Evolutionary conservation across 2,888 invertebrate species (phyloP), one percentile per base, ranked within the genome.

Genomic region (Leptinotarsa haldemani): DNA sequence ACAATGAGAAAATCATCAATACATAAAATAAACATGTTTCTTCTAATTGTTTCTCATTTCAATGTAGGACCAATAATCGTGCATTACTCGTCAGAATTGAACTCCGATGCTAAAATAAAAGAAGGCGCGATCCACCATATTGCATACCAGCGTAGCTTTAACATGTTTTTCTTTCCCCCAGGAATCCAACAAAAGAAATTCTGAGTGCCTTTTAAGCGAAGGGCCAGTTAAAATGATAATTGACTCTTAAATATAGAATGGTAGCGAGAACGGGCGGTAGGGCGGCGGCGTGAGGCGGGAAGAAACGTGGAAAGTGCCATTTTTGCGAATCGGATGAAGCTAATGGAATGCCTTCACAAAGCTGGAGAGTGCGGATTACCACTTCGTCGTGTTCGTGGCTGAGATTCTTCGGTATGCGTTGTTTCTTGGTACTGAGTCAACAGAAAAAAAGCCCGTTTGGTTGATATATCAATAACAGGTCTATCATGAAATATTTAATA

Each of bases 171-270:
- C 81, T 81, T 82, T 75, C 75, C 74, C 67, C 66, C 78, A 79
- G 82, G 82, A 84, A 81, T 83, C 81, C 81, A 80, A 85, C 85
- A 85, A 84, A 85, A 84, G 84, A 84, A 82, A 81, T 80, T 80
- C 83, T 80, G 82, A 83, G 84, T 84, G 84, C 83, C 83, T 84
- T 85, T 84, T 85, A 85, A 86, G 84, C 83, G 82, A 83, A 82
- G 82, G 83, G 81, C 83, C 84, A 85, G 85, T 86, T 85, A 85
- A 86, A 86, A 85, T 86, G 85, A 86, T 86, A 85, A 86, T 86
- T 85, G 84, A 82, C 83, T 82, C 81, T 82, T 80, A 81, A 83
- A 83, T 81, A 81, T 82, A 77, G 79, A 77, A 77, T 77, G 79
- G 79, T 46, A 63, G 69, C 48, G 65, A 66, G 30, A 68, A 64